Conservation (phyloP, 2,113 vertebrate genomes). For the Promerops cafer region DNA sequence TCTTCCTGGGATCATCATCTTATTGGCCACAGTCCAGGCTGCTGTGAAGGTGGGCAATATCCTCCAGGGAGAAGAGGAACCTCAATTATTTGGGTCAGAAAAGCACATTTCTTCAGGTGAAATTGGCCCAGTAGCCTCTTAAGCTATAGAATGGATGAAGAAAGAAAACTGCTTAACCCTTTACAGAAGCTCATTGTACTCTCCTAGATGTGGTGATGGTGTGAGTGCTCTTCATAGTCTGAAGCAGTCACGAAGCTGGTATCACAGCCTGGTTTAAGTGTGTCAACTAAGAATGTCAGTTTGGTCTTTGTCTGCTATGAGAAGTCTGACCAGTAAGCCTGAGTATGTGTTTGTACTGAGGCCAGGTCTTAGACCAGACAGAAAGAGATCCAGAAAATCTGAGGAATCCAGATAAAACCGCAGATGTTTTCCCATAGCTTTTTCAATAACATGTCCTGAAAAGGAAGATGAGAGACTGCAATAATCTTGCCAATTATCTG, state of each 20-base stretch:
- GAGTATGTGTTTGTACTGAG: slow-evolving; percentile 13
- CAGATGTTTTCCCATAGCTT: slow-evolving; percentile 35
- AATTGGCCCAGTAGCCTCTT: neutral
- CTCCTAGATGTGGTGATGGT: neutral
- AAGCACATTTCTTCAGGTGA: neutral
- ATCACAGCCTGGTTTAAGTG: neutral
- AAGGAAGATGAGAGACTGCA: slow-evolving; percentile 48
- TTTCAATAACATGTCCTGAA: slow-evolving; percentile 47
- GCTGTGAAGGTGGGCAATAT: neutral
- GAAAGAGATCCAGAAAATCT: slow-evolving; percentile 48
- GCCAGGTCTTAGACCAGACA: neutral
- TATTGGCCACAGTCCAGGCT: neutral
- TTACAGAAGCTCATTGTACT: neutral
- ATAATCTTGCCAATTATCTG: slow-evolving; percentile 26
- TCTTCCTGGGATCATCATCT: neutral
- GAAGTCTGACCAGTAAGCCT: neutral
- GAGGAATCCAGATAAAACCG: slow-evolving; percentile 53
- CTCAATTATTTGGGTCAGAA: neutral
- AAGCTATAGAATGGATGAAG: neutral
- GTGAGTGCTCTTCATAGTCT: neutral
- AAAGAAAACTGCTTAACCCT: neutral
- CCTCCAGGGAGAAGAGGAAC: neutral
- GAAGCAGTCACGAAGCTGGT: neutral
- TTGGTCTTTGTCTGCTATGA: neutral
- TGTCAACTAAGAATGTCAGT: neutral